Evolutionary conservation across 2,113 vertebrate genomes (phyloP), one percentile per base, ranked within the genome.

Genomic region (Nyctereutes procyonoides): DNA sequence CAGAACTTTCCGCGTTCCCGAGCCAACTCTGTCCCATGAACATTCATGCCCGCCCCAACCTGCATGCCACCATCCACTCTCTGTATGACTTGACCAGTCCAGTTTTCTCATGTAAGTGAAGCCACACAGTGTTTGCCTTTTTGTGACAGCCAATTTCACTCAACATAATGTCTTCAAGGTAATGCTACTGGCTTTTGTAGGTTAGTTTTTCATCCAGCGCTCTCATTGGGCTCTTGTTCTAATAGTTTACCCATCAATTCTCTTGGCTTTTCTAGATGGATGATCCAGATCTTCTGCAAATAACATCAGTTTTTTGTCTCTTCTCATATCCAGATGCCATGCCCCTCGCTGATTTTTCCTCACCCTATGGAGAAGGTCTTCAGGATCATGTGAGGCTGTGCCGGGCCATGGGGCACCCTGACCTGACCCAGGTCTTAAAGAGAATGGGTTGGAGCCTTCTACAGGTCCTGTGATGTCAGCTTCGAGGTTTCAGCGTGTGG

Each of bases 11-110:
- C 55, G 28, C 15, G n/a, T 19, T 38, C 26, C 79, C 15, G 69
- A 19, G 38, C 15, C 12, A 15, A 38, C 30, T 20, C 38, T 30
- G 10, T 20, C 48, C 74, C 43, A 14, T 7, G 11, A 43, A 43
- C 48, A 6, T 1, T 5, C 3, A 8, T 32, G 7, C 55, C 1
- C 15, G 22, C 14, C 30, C 48, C 53, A 14, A 10, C 11, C 20
- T 4, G 55, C 43, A 15, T 2, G 4, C 17, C 14, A 8, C 7
- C 26, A 19, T n/a, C 38, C 8, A 32, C 83, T 32, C 60, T 14
- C 63, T 43, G 74, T 87, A 12, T 20, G 15, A 32, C 11, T 12
- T n/a, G 10, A 12, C 9, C 1, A 20, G 17, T 55, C 26, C 13
- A 13, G 48, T n/a, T 14, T 35, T 48, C 28, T 53, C 51, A 38